phyloP scores from a whole-genome alignment of 2,797 vertebrate species.

The Enteromius thamalakanensis region DNA sequence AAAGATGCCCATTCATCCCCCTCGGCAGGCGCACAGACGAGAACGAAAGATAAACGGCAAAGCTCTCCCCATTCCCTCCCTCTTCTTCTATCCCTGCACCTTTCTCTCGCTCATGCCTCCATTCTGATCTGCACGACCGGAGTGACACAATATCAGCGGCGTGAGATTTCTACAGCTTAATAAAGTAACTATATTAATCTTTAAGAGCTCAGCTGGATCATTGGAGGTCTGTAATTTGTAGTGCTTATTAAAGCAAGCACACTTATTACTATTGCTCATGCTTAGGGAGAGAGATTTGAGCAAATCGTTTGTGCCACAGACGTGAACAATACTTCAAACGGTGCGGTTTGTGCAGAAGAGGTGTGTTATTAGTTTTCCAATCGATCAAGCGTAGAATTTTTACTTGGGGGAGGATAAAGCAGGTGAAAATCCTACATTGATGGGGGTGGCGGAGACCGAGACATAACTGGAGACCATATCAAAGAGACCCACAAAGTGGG shows the following conservation, averaged over 20 bases:
- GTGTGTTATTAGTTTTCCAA: background rate
- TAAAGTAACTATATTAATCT: constrained; percentile 12
- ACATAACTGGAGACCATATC: background rate
- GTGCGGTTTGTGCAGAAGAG: background rate
- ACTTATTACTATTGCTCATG: background rate
- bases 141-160: constrained; percentile 10
- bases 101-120: constrained; percentile 46
- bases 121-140: constrained; percentile 13
- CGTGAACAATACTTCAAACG: background rate
- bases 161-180: background rate
- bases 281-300: background rate
- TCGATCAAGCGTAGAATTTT: background rate
- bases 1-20: constrained; percentile 73
- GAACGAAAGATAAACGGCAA: constrained; percentile 64
- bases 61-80: constrained; percentile 65
- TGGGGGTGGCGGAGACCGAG: no score
- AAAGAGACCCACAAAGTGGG: background rate
- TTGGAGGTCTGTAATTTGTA: constrained; percentile 1
- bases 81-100: constrained; percentile 48
- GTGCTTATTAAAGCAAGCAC: background rate
- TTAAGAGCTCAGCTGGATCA: constrained; percentile 11
- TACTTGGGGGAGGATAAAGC: background rate
- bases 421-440: background rate
- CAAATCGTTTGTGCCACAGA: background rate
- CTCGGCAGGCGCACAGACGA: constrained; percentile 61